Evolutionary conservation across 53 echinoderm and acorn worm species (phyloP), one percentile per base, ranked within the genome.

Genomic region (Actinopyga echinites): DNA sequence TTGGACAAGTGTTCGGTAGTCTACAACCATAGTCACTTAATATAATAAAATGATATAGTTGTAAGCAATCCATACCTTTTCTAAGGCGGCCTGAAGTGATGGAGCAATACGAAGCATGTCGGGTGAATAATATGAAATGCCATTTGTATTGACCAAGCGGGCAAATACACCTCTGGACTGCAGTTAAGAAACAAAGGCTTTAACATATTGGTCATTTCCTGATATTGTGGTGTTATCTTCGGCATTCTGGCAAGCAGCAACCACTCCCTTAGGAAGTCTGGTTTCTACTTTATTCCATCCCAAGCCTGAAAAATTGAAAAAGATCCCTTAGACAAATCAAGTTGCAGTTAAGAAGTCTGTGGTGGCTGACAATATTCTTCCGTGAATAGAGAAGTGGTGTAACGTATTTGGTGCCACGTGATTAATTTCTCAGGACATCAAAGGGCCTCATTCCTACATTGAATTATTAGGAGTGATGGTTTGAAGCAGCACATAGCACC

Each of bases 141-240:
- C 85, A 62, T 88, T 71, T 38, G 88, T 92, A 24, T 85, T 64
- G 10, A 92, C 92, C 19, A 73, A 69, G 37, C 81, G 79, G 29
- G 88, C 92, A 85, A 91, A 89, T 36, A 92, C 34, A 7, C 79
- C 89, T 38, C 88, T 82, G 6, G 22, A 84, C 74, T 85, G 26
- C 11, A 89, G 68, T 26, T 85, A 56, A 2, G 81, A 82, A 4
- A 92, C 88, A 85, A 92, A 88, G 53, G 81, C 84, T 32, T 55
- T 64, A 19, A 91, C 86, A 1, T 44, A 33, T 40, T 85, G 85
- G 4, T 25, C 29, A 21, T 88, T 85, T 26, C 92, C 92, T 8
- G 92, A 92, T 53, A 92, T 92, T 53, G 92, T 92, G 57, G 88
- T 87, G 44, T 88, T 88, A 79, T 92, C 88, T 69, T 92, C 92